These are phyloP conservation scores for Myripristis murdjan DNA, from an alignment of 2,797 vertebrate genomes.

Conservation along the genomic window DNA sequence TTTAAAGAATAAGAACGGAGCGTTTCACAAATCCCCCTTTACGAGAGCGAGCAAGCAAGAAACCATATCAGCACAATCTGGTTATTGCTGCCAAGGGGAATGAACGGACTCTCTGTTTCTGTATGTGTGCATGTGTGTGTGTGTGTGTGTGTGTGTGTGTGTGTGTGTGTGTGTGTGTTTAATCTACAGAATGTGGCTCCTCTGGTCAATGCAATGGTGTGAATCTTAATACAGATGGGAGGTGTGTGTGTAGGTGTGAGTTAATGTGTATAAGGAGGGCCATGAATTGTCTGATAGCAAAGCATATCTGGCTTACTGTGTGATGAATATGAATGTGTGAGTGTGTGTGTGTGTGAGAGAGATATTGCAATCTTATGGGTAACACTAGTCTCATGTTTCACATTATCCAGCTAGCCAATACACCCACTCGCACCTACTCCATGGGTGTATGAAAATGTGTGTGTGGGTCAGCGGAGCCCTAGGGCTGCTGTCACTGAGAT, in stretches of 20 bases:
- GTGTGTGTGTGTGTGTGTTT: slow-evolving; percentile 17
- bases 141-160: slow-evolving; percentile 9
- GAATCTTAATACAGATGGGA: slow-evolving; percentile 37
- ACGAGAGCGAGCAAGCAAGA: slow-evolving; percentile 26
- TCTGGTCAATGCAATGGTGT: slow-evolving; percentile 22
- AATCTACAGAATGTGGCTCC: slow-evolving; percentile 20
- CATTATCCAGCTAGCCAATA: slow-evolving; percentile 15
- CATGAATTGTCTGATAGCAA: slow-evolving; percentile 13
- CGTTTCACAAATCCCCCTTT: slow-evolving; percentile 43
- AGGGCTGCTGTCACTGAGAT: not conserved
- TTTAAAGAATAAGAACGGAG: slow-evolving; percentile 53
- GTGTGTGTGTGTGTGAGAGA: slow-evolving; percentile 9
- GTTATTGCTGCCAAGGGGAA: slow-evolving; percentile 40
- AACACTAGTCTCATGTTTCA: slow-evolving; percentile 2
- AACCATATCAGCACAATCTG: slow-evolving; percentile 34
- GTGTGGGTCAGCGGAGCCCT: not conserved
- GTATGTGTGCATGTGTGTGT: slow-evolving; percentile 18
- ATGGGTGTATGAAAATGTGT: not conserved
- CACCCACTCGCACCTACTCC: not conserved
- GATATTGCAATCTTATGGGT: slow-evolving; percentile 15
- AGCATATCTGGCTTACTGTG: slow-evolving; percentile 13
- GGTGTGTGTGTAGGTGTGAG: slow-evolving; percentile 3
- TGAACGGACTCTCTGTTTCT: slow-evolving; percentile 34
- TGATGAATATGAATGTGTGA: slow-evolving; percentile 14
- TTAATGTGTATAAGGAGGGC: slow-evolving; percentile 13